Conservation (phyloP, 2,797 vertebrate species). For the Tapirus indicus region DNA sequence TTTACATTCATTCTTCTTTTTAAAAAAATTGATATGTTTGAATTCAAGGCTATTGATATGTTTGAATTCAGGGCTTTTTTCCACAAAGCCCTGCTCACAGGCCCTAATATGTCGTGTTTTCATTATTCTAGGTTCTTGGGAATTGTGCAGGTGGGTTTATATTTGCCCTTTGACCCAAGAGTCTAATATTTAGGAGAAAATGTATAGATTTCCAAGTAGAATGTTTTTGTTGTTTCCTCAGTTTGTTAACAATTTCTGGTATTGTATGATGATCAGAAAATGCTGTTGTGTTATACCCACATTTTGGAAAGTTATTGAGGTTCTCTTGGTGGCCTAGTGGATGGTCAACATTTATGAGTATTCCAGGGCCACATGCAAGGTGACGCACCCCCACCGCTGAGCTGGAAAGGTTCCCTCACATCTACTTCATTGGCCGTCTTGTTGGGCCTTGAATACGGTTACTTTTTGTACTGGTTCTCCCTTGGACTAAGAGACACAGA, state of each 20-base stretch:
- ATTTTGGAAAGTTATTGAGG: background rate
- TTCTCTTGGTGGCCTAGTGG: background rate
- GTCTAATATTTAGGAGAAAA: background rate
- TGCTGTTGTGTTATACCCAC: background rate
- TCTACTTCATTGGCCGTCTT: background rate
- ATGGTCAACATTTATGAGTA: background rate
- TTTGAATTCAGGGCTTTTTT: background rate
- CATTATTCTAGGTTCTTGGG: too few species aligned
- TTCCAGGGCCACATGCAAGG: fast-evolving
- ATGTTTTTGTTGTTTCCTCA: background rate
- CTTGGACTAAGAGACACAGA: background rate
- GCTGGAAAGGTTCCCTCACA: fast-evolving
- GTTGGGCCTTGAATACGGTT: too few species aligned
- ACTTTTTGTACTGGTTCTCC: background rate
- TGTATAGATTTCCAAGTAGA: background rate
- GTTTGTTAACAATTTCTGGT: background rate
- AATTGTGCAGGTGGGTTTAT: background rate
- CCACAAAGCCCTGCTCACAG: fast-evolving
- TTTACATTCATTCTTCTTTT: background rate
- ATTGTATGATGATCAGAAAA: background rate
- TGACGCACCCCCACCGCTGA: fast-evolving
- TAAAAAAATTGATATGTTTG: background rate
- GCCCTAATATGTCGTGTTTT: background rate
- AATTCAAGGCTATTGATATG: fast-evolving
- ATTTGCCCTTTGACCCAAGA: background rate